A percentile compares a stretch with the other conserved stretches of the same genome.
Conservation (phyloP, 2,888 invertebrate genomes). For the Ormyrus rosae region DNA sequence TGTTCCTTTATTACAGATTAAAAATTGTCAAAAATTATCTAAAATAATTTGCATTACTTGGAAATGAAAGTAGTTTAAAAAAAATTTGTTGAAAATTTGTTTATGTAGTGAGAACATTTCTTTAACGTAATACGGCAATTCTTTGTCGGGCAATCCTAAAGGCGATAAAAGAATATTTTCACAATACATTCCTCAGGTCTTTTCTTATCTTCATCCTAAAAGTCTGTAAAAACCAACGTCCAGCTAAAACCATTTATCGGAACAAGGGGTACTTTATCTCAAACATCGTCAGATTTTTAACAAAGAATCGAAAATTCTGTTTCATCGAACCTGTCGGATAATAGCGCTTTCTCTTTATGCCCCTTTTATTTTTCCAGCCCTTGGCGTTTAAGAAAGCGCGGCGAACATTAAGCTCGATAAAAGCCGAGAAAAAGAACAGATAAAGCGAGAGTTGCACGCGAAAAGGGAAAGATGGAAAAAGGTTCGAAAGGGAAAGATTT, state of each 20-base stretch:
- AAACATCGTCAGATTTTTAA: constrained; percentile 43
- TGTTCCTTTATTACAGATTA: too few species aligned
- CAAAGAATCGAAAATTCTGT: constrained; percentile 36
- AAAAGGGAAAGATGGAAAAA: background rate
- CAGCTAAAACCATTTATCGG: constrained; percentile 20
- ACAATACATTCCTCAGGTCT: background rate
- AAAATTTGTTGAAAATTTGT: too few species aligned
- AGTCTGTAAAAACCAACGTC: constrained; percentile 29
- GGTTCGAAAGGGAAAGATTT: constrained; percentile 14
- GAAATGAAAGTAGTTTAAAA: too few species aligned
- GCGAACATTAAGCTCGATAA: constrained; percentile 50
- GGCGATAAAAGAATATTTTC: too few species aligned
- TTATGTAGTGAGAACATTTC: too few species aligned
- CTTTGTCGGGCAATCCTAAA: too few species aligned
- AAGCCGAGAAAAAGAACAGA: constrained; percentile 21
- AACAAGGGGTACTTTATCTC: constrained; percentile 41
- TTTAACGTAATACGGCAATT: too few species aligned
- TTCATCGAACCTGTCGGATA: constrained; percentile 36
- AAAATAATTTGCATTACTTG: too few species aligned
- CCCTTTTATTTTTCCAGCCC: background rate
- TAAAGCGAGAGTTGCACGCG: constrained; percentile 3
- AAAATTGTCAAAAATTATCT: too few species aligned
- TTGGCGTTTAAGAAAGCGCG: constrained; percentile 22
- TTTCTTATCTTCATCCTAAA: background rate
- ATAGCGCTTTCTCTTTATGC: constrained; percentile 11